Evolutionary conservation across 2,888 invertebrate genomes (phyloP).

Genomic region (Habroteleia sp.): DNA sequence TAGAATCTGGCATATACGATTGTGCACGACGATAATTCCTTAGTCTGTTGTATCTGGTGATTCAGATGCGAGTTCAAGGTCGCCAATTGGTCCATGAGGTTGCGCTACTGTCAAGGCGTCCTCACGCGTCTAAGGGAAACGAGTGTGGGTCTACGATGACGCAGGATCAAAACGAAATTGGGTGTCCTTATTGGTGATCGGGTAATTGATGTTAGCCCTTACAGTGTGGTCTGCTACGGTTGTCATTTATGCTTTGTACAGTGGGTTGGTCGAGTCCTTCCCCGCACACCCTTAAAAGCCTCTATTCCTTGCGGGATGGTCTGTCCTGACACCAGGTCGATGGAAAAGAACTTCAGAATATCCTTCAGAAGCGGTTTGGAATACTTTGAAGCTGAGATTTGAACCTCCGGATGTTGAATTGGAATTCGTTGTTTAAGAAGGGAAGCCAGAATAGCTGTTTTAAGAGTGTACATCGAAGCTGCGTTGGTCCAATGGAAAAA

Average conservation of each 20-base stretch:
- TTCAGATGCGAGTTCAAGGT: neutral
- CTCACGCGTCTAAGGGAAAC: conserved; percentile 6
- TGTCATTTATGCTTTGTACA: conserved; percentile 11
- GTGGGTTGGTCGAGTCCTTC: too few relatives aligned
- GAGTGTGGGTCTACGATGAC: conserved; percentile 9
- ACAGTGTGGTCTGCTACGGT: conserved; percentile 33
- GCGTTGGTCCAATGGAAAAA: too few relatives aligned
- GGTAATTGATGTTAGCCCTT: conserved; percentile 49
- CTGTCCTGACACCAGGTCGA: too few relatives aligned
- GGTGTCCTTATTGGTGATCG: conserved; percentile 8
- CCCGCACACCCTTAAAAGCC: too few relatives aligned
- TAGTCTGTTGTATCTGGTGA: conserved; percentile 11
- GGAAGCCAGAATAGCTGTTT: too few relatives aligned
- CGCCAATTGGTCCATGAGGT: neutral
- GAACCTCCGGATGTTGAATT: too few relatives aligned
- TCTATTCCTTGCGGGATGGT: too few relatives aligned
- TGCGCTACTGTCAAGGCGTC: conserved; percentile 7
- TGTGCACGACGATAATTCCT: conserved; percentile 49
- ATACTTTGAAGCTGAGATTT: too few relatives aligned
- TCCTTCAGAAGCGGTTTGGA: too few relatives aligned
- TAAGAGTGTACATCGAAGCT: too few relatives aligned
- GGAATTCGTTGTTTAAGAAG: too few relatives aligned
- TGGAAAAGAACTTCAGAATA: too few relatives aligned
- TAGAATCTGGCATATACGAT: conserved; percentile 43
- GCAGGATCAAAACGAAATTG: conserved; percentile 8